Evolutionary conservation across 2,113 vertebrate genomes (phyloP).

Genomic region (Zeus faber): DNA sequence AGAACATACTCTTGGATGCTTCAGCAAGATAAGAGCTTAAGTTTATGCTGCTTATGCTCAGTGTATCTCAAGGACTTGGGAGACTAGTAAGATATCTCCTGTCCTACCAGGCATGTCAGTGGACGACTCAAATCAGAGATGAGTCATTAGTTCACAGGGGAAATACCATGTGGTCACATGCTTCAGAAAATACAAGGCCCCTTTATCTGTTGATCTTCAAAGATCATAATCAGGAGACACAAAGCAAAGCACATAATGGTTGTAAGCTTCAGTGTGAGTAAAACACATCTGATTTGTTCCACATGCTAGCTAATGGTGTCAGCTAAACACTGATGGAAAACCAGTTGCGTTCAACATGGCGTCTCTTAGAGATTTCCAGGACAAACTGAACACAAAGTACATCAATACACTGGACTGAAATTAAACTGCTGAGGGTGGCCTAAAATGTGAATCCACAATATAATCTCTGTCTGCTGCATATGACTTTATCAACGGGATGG

Average conservation of each 20-base stretch:
- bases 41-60: too few species aligned
- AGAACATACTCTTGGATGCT: neutral
- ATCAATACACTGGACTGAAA: neutral
- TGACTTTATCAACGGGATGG: too few species aligned
- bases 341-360: slow-evolving; percentile 10
- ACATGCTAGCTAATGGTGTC: slow-evolving; percentile 2
- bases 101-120: slow-evolving; percentile 4
- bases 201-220: slow-evolving; percentile 35
- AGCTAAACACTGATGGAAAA: slow-evolving; percentile 12
- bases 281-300: too few species aligned
- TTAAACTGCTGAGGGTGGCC: neutral
- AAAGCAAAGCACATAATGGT: slow-evolving; percentile 6
- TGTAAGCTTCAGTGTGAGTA: too few species aligned
- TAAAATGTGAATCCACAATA: too few species aligned
- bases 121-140: slow-evolving; percentile 25
- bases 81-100: slow-evolving; percentile 1
- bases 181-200: slow-evolving; percentile 34
- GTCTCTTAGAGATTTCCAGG: slow-evolving; percentile 1
- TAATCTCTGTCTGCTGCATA: too few species aligned
- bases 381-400: slow-evolving; percentile 15
- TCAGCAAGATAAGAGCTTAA: neutral
- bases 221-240: slow-evolving; percentile 48
- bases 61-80: too few species aligned
- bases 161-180: slow-evolving; percentile 45
- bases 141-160: slow-evolving; percentile 32